Conservation (phyloP, 2,888 invertebrate genomes). For the Heliconius hortense region DNA sequence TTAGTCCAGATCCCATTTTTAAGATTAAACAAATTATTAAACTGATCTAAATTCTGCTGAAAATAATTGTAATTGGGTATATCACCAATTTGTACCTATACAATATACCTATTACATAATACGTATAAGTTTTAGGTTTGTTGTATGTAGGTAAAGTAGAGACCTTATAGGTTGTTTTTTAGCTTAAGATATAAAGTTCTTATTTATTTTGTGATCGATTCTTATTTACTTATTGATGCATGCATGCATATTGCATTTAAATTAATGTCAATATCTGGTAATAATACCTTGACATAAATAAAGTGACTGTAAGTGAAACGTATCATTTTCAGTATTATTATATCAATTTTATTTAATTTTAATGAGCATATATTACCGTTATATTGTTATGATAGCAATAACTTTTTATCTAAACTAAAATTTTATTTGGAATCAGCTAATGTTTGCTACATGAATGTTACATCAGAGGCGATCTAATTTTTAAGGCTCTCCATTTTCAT, state of each 20-base stretch:
- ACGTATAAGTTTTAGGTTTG: background rate
- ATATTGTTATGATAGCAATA: background rate
- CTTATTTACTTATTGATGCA: background rate
- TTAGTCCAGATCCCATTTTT: no score
- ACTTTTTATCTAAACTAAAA: background rate
- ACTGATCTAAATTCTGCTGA: no score
- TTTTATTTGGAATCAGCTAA: background rate
- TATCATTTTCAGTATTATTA: constrained; percentile 4
- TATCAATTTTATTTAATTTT: background rate
- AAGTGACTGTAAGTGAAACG: background rate
- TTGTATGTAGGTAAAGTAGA: background rate
- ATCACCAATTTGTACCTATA: no score
- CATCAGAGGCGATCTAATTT: no score
- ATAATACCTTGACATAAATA: constrained; percentile 14
- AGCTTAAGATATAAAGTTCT: background rate
- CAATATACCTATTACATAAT: no score
- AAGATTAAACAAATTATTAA: no score
- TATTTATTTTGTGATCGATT: background rate
- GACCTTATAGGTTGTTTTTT: background rate
- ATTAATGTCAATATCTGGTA: background rate
- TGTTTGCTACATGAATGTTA: no score
- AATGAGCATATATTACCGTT: background rate
- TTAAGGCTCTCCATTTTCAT: no score
- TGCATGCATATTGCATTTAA: background rate
- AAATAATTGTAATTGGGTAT: no score